Evolutionary conservation across 35 echinoderm and acorn worm species (phyloP).

Genomic region (Hemicentrotus pulcherrimus): DNA sequence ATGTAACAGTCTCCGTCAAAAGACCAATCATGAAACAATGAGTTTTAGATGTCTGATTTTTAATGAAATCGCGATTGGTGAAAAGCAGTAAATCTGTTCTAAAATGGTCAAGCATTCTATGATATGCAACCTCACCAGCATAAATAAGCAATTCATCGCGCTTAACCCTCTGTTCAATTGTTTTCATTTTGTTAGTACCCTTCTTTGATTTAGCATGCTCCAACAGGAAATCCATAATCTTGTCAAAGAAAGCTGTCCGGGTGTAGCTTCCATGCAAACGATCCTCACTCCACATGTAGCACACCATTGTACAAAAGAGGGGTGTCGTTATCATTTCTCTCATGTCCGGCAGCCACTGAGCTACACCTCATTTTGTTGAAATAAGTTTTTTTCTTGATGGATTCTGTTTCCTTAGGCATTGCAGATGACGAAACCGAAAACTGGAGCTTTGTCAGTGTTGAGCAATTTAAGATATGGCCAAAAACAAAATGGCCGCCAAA

Average conservation of each 20-base stretch:
- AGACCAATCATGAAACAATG: background rate
- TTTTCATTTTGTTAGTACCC: too few species aligned
- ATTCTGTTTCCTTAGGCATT: too few species aligned
- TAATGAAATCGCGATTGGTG: background rate
- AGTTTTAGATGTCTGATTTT: background rate
- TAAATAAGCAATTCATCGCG: background rate
- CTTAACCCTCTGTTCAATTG: background rate
- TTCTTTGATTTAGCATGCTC: background rate
- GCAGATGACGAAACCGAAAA: too few species aligned
- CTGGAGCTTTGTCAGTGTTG: too few species aligned
- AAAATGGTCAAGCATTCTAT: background rate
- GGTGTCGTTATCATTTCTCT: too few species aligned
- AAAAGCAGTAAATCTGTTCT: background rate
- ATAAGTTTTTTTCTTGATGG: too few species aligned
- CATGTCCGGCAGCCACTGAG: too few species aligned
- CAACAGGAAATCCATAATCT: background rate
- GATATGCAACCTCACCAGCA: background rate
- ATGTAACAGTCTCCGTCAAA: too few species aligned
- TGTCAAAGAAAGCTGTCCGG: background rate
- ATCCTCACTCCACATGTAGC: background rate
- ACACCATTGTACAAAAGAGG: too few species aligned
- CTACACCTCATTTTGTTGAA: too few species aligned
- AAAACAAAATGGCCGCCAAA: too few species aligned
- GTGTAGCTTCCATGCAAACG: background rate
- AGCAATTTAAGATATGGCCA: too few species aligned